Base-by-base conservation (phyloP, 2,113 vertebrate genomes). In the Eurypyga helias region DNA sequence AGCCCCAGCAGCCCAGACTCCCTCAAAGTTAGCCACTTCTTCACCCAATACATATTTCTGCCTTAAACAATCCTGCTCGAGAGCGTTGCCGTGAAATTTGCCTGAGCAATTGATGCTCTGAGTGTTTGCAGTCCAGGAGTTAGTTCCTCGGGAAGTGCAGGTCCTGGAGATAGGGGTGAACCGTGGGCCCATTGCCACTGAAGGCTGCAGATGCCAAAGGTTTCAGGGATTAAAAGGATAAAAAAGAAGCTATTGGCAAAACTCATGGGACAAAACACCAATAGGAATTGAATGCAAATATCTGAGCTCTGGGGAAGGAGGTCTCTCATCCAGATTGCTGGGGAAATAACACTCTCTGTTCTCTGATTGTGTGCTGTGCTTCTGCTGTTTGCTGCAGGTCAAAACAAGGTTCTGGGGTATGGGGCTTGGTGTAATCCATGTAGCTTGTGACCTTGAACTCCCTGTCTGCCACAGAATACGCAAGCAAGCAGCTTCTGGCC, bases 391-490 rank as follows among this genome's bases (percentile, higher is more conserved):
- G 51, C 65, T 28, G 58, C 21, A 18, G 71, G 60, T 23, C 20
- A 48, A 20, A 82, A 7, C 41, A 13, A 12, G 12, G 41, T 41
- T 10, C 41, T 41, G 41, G n/a, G 17, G 34, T 18, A 8, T 20
- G 23, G 61, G 62, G 12, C 69, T 52, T 23, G 38, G n/a, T 26
- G 20, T 48, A 6, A 65, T 5, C 49, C 7, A 0, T 13, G 7
- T 1, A 12, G 31, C 26, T 54, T 18, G 41, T 31, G 60, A 29
- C 12, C 45, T 58, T 31, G 46, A 66, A 15, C 41, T 48, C 16
- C 23, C 26, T 66, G 52, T 33, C 29, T 2, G 1, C 17, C 25
- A 11, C 0, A 0, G 52, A 45, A 17, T 7, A 31, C 2, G 2
- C 33, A 41, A 41, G 41, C 1, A 4, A 83, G 65, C 71, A 78